A percentile compares a stretch with the other conserved stretches of the same genome.
These are phyloP conservation scores for Rhopalosiphum padi DNA, from an alignment of 1,140 invertebrate species.

Conservation along the genomic window DNA sequence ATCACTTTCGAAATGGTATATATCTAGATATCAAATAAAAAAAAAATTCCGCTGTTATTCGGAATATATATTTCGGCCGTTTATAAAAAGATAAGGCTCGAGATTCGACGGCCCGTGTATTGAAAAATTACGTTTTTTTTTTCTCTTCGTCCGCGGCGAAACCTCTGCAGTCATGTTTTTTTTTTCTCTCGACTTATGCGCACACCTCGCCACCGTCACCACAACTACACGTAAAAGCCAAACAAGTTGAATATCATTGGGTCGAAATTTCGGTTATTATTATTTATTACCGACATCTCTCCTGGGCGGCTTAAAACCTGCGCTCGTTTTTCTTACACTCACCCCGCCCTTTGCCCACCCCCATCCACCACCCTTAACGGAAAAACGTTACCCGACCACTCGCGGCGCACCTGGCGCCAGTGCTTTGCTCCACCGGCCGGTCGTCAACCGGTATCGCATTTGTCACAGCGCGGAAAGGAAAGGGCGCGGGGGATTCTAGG, in stretches of 20 bases:
- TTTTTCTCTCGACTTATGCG: neutral
- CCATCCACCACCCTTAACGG: neutral
- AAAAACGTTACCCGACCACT: neutral
- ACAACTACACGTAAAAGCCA: neutral
- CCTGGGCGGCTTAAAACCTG: conserved; percentile 24
- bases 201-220: neutral
- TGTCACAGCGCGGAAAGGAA: neutral
- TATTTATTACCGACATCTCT: conserved; percentile 34
- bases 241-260: conserved; percentile 40
- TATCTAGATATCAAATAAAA: neutral
- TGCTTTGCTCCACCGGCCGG: neutral
- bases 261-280: conserved; percentile 38
- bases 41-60: neutral
- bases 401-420: neutral
- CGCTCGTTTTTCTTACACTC: conserved; percentile 41
- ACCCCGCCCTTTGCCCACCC: neutral
- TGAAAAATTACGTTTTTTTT: neutral
- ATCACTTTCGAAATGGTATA: neutral
- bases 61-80: neutral
- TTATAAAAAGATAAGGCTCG: neutral
- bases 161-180: neutral
- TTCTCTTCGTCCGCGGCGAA: neutral
- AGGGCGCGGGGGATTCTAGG: neutral
- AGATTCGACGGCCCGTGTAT: neutral
- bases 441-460: conserved; percentile 23